phyloP scores from a whole-genome alignment of 2,113 vertebrate genomes.

The Cavia aperea region DNA sequence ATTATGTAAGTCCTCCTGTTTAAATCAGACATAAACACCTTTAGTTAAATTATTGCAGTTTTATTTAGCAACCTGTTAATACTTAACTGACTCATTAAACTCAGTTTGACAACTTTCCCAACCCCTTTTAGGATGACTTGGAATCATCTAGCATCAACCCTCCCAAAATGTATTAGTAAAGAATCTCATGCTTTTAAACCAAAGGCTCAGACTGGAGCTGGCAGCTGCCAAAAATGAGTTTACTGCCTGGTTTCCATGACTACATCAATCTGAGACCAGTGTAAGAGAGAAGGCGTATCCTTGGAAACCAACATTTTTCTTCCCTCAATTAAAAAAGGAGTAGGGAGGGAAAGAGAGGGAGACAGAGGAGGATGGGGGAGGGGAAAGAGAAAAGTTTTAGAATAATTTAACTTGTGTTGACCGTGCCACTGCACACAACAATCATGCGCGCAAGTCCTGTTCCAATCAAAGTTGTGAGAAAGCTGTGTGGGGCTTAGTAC shows the following conservation, averaged over 20 bases:
- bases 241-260: slow-evolving; percentile 64
- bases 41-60: slow-evolving; percentile 29
- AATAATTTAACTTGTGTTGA: slow-evolving; percentile 47
- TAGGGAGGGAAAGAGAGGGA: neutral
- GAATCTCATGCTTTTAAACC: slow-evolving; percentile 58
- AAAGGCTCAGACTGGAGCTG: slow-evolving; percentile 45
- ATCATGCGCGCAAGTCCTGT: slow-evolving; percentile 5
- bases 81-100: slow-evolving; percentile 48
- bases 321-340: slow-evolving; percentile 55
- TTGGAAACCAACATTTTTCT: slow-evolving; percentile 66
- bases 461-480: slow-evolving; percentile 31
- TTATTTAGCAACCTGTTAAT: slow-evolving; percentile 48
- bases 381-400: neutral
- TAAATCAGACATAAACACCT: slow-evolving; percentile 42
- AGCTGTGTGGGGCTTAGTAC: neutral
- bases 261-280: slow-evolving; percentile 58
- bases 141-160: slow-evolving; percentile 43
- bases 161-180: slow-evolving; percentile 60
- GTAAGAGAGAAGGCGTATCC: slow-evolving; percentile 56
- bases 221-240: slow-evolving; percentile 62
- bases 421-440: slow-evolving; percentile 3
- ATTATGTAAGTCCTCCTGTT: neutral
- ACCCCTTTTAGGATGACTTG: neutral
- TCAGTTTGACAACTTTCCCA: slow-evolving; percentile 28
- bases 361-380: neutral